These are phyloP conservation scores for Polypedilum vanderplanki DNA, from an alignment of 1,140 invertebrate genomes.

Conservation along the genomic window DNA sequence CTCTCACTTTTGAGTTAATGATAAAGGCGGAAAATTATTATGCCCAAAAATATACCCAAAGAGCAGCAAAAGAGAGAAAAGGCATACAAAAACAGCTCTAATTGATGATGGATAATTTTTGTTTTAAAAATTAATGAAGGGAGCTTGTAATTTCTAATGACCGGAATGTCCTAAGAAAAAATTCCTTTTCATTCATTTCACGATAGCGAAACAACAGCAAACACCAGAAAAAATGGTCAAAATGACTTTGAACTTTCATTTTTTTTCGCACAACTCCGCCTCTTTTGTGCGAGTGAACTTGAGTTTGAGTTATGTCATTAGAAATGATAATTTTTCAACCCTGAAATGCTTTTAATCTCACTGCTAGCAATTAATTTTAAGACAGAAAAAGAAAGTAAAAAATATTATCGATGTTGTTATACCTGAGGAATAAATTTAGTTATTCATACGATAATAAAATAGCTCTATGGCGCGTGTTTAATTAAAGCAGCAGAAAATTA, in stretches of 20 bases:
- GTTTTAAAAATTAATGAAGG: conserved; percentile 19
- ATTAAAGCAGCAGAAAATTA: not conserved
- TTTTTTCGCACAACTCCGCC: not conserved
- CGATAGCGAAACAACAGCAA: not conserved
- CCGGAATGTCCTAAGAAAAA: conserved; percentile 10
- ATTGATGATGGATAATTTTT: conserved; percentile 19
- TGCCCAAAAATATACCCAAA: not conserved
- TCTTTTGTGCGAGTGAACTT: too few species aligned
- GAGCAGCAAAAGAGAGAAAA: not conserved
- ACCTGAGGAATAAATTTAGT: not conserved
- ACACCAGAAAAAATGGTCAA: not conserved
- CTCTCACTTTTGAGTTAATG: not conserved
- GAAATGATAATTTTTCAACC: not conserved
- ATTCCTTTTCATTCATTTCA: not conserved
- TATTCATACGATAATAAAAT: not conserved
- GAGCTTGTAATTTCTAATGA: conserved; percentile 13
- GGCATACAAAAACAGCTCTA: conserved; percentile 10
- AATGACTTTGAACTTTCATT: conserved; percentile 3
- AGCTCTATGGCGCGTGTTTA: not conserved
- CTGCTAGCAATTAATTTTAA: not conserved
- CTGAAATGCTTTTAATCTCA: conserved; percentile 12
- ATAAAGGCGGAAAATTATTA: conserved; percentile 13
- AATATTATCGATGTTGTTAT: not conserved
- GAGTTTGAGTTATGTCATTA: not conserved
- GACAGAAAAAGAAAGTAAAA: not conserved